A percentile compares a stretch with the other conserved stretches of the same genome.
Conservation (phyloP, 2,113 vertebrate genomes). For the Lontra canadensis region DNA sequence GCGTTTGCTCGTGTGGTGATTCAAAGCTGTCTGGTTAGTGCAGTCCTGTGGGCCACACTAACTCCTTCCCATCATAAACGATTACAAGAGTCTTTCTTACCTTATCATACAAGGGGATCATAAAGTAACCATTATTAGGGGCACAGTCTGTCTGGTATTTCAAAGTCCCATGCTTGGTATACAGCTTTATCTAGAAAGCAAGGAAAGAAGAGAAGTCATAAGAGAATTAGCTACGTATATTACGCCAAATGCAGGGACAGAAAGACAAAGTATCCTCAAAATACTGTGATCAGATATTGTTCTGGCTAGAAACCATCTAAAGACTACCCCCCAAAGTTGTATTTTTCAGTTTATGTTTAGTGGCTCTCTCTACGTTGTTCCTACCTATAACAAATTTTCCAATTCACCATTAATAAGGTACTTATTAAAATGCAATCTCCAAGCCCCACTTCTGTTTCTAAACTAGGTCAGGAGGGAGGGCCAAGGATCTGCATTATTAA, state of each 20-base stretch:
- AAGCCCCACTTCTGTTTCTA: background rate
- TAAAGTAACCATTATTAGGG: conserved; percentile 99
- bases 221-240: background rate
- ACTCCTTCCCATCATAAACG: background rate
- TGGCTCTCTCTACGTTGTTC: background rate
- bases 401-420: background rate
- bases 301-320: background rate
- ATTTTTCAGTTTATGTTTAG: background rate
- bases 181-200: conserved; percentile 92
- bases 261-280: background rate
- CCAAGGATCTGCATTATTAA: background rate
- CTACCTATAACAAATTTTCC: background rate
- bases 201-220: background rate
- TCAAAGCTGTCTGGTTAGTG: background rate
- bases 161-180: conserved; percentile 98
- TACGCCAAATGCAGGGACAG: background rate
- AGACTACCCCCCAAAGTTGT: background rate
- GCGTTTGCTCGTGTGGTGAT: background rate
- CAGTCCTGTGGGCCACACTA: background rate
- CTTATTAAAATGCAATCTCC: background rate
- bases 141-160: conserved; percentile 99
- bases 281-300: background rate
- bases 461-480: background rate
- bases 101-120: conserved; percentile 99
- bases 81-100: conserved; percentile 80